These are phyloP conservation scores for Microcebus griseorufus DNA, from an alignment of 2,113 vertebrate genomes.

Conservation along the genomic window DNA sequence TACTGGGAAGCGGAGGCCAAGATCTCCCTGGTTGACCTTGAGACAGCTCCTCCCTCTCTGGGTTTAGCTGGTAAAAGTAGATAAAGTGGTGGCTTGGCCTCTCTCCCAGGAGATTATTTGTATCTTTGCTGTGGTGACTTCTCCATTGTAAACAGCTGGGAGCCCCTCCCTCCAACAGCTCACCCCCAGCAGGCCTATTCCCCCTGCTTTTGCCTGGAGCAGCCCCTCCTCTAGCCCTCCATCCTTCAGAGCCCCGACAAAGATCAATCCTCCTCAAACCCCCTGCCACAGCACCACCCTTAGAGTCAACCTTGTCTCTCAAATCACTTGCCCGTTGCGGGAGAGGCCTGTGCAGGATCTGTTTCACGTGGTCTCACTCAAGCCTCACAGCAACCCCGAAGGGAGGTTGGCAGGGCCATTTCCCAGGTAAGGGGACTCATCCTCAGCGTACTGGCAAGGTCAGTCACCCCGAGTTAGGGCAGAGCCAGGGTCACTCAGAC, in stretches of 20 bases:
- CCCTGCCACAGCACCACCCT: too few species aligned
- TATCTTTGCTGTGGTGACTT: not conserved
- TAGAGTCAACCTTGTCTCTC: not conserved
- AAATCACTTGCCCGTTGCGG: not conserved
- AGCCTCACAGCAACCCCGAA: not conserved
- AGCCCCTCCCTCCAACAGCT: not conserved
- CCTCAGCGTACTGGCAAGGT: not conserved
- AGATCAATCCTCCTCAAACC: accelerated
- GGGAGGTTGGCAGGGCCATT: not conserved
- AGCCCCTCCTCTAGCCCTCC: not conserved
- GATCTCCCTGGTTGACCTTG: not conserved
- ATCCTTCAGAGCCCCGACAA: not conserved
- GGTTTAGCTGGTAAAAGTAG: not conserved
- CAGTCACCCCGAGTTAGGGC: not conserved
- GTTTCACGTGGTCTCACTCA: not conserved
- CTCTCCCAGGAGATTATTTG: not conserved
- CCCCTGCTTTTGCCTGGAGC: not conserved
- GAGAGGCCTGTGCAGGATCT: not conserved
- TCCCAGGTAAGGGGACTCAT: not conserved
- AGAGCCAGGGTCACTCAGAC: not conserved
- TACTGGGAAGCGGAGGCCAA: not conserved
- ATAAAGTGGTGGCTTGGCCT: not conserved
- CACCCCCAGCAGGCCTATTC: not conserved
- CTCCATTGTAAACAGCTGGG: not conserved
- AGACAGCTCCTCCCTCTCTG: not conserved